phyloP scores from a whole-genome alignment of 2,113 vertebrate genomes.

The Perca fluviatilis region DNA sequence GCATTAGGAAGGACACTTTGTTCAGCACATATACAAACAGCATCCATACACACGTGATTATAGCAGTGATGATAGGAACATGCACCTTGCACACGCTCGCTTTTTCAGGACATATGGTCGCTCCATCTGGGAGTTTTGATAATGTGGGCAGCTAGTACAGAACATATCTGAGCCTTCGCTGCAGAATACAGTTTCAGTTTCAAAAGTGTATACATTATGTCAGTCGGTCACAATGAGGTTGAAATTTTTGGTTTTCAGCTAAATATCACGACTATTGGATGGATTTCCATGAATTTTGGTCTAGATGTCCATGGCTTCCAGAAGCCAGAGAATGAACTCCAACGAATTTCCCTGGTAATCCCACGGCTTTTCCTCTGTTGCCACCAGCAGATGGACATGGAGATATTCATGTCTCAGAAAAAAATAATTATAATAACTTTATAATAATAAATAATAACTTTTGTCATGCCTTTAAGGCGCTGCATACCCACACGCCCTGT shows the following conservation, averaged over 20 bases:
- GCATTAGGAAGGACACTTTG: neutral
- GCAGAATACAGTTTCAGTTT: slow-evolving; percentile 16
- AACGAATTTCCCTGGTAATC: too few relatives aligned
- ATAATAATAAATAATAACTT: too few relatives aligned
- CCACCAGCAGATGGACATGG: too few relatives aligned
- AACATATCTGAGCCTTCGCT: neutral
- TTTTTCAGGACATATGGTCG: slow-evolving; percentile 33
- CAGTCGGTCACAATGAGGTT: neutral
- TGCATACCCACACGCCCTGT: too few relatives aligned
- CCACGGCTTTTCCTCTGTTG: too few relatives aligned
- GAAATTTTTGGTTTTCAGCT: neutral
- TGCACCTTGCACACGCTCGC: slow-evolving; percentile 19
- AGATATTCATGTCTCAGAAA: too few relatives aligned
- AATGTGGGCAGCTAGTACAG: slow-evolving; percentile 4
- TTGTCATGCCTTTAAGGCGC: too few relatives aligned
- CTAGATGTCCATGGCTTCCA: too few relatives aligned
- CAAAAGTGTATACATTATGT: neutral
- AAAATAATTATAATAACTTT: too few relatives aligned
- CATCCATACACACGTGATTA: slow-evolving; percentile 1
- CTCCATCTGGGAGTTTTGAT: slow-evolving; percentile 38
- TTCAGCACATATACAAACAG: neutral
- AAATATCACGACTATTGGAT: neutral
- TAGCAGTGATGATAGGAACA: neutral
- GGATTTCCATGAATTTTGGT: neutral
- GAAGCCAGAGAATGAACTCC: too few relatives aligned